Evolutionary conservation across 2,797 vertebrate species (phyloP), one percentile per base, ranked within the genome.

Genomic region (Anguilla obscura): DNA sequence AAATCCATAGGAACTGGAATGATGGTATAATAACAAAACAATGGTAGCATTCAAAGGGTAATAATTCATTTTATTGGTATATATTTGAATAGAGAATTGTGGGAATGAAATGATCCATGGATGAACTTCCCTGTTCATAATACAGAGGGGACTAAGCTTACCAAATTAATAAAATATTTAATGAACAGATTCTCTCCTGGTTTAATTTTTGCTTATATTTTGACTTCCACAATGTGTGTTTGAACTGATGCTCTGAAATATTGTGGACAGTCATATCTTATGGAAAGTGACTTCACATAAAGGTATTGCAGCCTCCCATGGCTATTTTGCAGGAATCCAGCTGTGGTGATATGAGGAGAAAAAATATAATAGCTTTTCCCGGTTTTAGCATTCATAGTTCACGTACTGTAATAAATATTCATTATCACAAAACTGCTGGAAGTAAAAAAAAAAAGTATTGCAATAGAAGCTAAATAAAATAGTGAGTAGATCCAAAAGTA

Each of bases 1-100:
- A 30, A 36, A 76, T 48, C 36, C 27, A 27, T 82, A 52, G 50
- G 50, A 74, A 24, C 14, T 24, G 86, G 7, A 69, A 18, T 76
- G 40, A 74, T 52, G 50, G 76, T 27, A 76, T 85, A 60, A 85
- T 74, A 74, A 48, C 14, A 58, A 85, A 74, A 79, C 50, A 76
- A 27, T 30, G 12, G 82, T 24, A 56, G n/a, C 24, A 84, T 76
- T 76, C 33, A 40, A 36, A 16, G 12, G 14, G 14, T 27, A 83
- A 83, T 50, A 21, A 40, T 18, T 79, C 30, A 79, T 30, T 71
- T 71, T 30, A 30, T 79, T 79, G 27, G 36, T 30, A 52, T 50
- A 48, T 9, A 50, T 45, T 84, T 84, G 82, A 56, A 84, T 30
- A 1, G 14, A 45, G 27, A 30, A 84, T 24, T 79, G 8, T 50